phyloP scores from a whole-genome alignment of 2,113 vertebrate genomes.

The Nothocercus julius region DNA sequence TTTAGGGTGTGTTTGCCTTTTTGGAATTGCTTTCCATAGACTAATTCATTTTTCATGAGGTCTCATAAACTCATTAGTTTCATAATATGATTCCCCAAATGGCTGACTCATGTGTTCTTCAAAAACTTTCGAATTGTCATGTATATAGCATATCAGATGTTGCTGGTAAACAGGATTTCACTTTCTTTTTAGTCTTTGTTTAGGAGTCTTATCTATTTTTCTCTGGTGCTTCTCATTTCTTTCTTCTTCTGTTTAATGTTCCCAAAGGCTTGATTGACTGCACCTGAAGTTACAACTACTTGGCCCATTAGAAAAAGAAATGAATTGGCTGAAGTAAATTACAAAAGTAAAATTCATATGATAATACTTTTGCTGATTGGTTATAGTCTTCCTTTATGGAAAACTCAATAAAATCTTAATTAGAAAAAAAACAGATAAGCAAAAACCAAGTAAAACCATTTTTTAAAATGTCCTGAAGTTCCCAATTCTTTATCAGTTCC shows the following conservation, averaged over 20 bases:
- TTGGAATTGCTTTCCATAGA: conserved; percentile 44
- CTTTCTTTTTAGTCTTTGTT: conserved; percentile 21
- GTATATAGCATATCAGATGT: not conserved
- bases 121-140: conserved; percentile 22
- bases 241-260: conserved; percentile 18
- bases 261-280: conserved; percentile 30
- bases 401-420: conserved; percentile 57
- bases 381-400: conserved; percentile 25
- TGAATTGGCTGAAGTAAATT: conserved; percentile 19
- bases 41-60: conserved; percentile 21
- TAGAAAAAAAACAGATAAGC: conserved; percentile 32
- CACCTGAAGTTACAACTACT: conserved; percentile 43
- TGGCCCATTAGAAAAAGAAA: conserved; percentile 19
- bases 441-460: conserved; percentile 13
- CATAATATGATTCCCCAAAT: not conserved
- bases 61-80: conserved; percentile 41
- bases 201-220: conserved; percentile 37
- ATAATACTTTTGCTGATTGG: conserved; percentile 42
- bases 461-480: not conserved
- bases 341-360: conserved; percentile 30
- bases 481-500: conserved; percentile 6
- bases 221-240: conserved; percentile 22
- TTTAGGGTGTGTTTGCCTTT: conserved; percentile 26
- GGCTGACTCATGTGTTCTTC: conserved; percentile 39
- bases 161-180: conserved; percentile 20